Evolutionary conservation across 92 coral and sea anemone genomes (phyloP), one percentile per base, ranked within the genome.

Genomic region (Palythoa grandis): DNA sequence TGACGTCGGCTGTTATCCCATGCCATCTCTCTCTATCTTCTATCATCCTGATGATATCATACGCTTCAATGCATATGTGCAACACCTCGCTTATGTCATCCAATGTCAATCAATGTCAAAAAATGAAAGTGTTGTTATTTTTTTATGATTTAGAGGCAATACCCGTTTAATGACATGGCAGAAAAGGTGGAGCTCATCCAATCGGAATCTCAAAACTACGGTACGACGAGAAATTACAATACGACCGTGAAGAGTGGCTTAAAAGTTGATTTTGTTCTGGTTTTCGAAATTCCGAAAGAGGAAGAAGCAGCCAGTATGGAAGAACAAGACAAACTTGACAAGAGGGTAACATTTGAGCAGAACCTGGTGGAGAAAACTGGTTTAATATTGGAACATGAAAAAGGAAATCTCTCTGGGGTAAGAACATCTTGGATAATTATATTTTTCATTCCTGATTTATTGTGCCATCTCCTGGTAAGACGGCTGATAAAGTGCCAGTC

Each of bases 201-300:
- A 17, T 9, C 79, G 7, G 57, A 52, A 15, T 75, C 79, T 14
- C 37, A 52, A 12, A 53, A 13, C 19, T 75, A 75, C 79, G 79
- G 63, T 22, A 16, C 79, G 7, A 52, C 79, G 22, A 17, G 11
- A 12, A 23, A 23, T 29, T n/a, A 75, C 38, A 52, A 48, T 0
- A 12, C 79, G 60, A 52, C 79, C 39, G 8, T 75, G 79, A 52
- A 75, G 40, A 48, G 22, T 22, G 79, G 79, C 7, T 53, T 75
- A 50, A 52, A 75, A 52, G 79, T 75, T 48, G 79, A 75, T 58
- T 75, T 75, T 75, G 79, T 75, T 75, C 79, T 75, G 11, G 79
- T 75, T 52, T 75, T 47, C 38, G 22, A 75, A 23, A 75, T 52
- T 20, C 79, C 79, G 1, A 24, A 24, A 3, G 63, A 52, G 19